Percentiles rank a stretch among this genome's conserved stretches.
phyloP scores from a whole-genome alignment of 1,140 invertebrate species.

The Panulirus ornatus region DNA sequence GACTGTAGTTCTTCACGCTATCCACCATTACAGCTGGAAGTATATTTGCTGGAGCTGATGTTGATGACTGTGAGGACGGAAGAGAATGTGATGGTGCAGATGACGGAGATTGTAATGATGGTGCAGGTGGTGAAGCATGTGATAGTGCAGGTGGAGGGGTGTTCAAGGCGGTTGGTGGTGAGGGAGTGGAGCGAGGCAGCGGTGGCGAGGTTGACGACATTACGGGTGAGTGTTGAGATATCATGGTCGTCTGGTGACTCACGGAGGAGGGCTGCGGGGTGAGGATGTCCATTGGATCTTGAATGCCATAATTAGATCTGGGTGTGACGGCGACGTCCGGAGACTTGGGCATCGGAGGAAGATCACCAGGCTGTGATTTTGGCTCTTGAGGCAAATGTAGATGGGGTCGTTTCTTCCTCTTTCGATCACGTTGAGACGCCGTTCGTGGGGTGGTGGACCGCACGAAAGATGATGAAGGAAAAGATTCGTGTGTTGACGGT shows the following conservation, averaged over 20 bases:
- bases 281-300: not conserved
- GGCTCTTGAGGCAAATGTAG: not conserved
- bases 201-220: no score
- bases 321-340: constrained; percentile 24
- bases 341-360: not conserved
- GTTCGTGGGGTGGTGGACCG: not conserved
- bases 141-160: not conserved
- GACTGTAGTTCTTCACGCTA: not conserved
- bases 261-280: not conserved
- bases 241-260: no score
- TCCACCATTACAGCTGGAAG: no score
- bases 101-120: not conserved
- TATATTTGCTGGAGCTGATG: no score
- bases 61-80: not conserved
- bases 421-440: no score
- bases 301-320: constrained; percentile 42
- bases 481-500: not conserved
- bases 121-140: not conserved
- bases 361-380: not conserved
- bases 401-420: not conserved
- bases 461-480: not conserved
- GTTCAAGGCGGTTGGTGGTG: not conserved
- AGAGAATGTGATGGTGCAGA: not conserved
- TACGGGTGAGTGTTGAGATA: no score
- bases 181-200: not conserved